Conservation (phyloP, 2,797 vertebrate species). For the Fundulus diaphanus region DNA sequence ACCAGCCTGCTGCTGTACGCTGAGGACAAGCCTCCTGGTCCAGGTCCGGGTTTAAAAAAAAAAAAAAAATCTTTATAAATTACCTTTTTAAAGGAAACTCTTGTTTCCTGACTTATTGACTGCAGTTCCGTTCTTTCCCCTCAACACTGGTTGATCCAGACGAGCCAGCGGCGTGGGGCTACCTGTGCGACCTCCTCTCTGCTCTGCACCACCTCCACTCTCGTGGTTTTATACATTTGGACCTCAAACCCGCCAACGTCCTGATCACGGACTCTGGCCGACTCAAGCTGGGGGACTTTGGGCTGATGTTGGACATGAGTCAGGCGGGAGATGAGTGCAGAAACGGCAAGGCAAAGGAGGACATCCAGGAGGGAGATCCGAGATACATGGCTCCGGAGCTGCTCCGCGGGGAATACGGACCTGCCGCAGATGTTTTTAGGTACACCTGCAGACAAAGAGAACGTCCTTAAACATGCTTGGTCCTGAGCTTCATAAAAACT, state of each 20-base stretch:
- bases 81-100: conserved; percentile 3
- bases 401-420: conserved; percentile 85
- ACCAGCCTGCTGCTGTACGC: conserved; percentile 86
- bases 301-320: conserved; percentile 83
- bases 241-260: conserved; percentile 92
- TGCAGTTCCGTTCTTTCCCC: not conserved
- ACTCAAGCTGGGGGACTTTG: conserved; percentile 92
- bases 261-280: conserved; percentile 85
- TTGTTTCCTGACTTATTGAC: conserved; percentile 5
- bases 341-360: conserved; percentile 66
- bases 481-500: not conserved
- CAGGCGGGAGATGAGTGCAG: conserved; percentile 15
- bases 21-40: conserved; percentile 80
- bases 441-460: conserved; percentile 46
- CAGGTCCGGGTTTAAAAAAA: conserved; percentile 59
- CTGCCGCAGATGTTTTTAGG: conserved; percentile 92
- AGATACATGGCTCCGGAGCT: conserved; percentile 93
- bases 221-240: conserved; percentile 86
- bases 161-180: conserved; percentile 83
- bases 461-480: not conserved
- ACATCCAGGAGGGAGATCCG: conserved; percentile 90
- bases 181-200: conserved; percentile 87
- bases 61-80: too few species aligned
- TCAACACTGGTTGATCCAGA: conserved; percentile 55
- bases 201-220: conserved; percentile 87